phyloP scores from a whole-genome alignment of 2,113 vertebrate genomes.

The Xiphophorus maculatus region DNA sequence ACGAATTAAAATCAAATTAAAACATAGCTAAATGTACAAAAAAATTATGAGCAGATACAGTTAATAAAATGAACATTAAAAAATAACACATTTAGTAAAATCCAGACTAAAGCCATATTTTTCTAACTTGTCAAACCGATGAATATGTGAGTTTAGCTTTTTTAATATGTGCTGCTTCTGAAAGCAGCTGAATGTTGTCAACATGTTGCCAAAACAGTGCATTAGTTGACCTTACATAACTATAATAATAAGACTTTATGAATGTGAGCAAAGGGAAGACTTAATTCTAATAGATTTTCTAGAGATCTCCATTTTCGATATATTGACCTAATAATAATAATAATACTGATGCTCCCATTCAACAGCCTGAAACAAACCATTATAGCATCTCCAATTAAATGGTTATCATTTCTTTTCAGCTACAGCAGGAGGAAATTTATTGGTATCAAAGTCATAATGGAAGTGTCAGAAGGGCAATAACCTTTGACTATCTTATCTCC shows the following conservation, averaged over 20 bases:
- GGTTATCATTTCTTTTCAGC: slow-evolving; percentile 22
- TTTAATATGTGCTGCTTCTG: not conserved
- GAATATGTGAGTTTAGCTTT: not conserved
- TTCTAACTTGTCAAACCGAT: not conserved
- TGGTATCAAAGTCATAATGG: slow-evolving; percentile 29
- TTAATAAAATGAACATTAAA: not conserved
- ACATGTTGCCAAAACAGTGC: not conserved
- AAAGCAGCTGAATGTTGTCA: not conserved
- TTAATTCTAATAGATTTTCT: not conserved
- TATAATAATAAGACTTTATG: not conserved
- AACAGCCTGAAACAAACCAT: slow-evolving; percentile 10
- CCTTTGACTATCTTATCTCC: slow-evolving; percentile 54
- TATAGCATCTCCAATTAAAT: slow-evolving; percentile 13
- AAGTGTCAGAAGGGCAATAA: slow-evolving; percentile 58
- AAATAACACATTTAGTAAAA: not conserved
- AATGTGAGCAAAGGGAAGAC: not conserved
- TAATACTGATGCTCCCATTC: slow-evolving; percentile 1
- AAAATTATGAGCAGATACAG: not conserved
- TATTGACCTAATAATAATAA: not conserved
- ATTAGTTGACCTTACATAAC: not conserved
- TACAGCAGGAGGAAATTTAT: slow-evolving; percentile 45
- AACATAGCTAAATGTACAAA: not conserved
- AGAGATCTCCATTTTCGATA: not conserved
- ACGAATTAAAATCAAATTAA: not conserved
- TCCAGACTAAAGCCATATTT: not conserved